These are phyloP conservation scores for Syngnathus rostellatus DNA, from an alignment of 2,797 vertebrate genomes.

Conservation along the genomic window DNA sequence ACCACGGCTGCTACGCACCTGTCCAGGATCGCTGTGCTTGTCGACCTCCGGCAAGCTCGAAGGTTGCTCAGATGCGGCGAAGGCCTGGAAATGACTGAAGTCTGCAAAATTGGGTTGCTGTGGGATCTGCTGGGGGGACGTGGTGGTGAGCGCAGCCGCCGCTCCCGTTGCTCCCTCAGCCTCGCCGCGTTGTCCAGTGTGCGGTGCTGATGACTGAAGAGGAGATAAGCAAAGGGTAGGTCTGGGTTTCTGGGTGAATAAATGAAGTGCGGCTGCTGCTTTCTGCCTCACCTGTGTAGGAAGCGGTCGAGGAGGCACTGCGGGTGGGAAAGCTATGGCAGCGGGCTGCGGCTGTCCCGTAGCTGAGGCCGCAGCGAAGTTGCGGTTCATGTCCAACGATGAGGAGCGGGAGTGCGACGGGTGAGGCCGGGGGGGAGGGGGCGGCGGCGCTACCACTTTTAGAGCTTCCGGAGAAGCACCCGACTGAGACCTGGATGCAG, in stretches of 20 bases:
- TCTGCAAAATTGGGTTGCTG: constrained; percentile 99
- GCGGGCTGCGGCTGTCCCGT: constrained; percentile 79
- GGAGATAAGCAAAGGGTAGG: neutral
- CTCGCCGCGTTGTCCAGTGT: constrained; percentile 79
- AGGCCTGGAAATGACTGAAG: constrained; percentile 95
- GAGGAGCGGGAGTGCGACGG: constrained; percentile 93
- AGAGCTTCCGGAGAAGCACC: constrained; percentile 85
- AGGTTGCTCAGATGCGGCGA: constrained; percentile 73
- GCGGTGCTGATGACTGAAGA: constrained; percentile 71
- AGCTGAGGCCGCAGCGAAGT: constrained; percentile 72
- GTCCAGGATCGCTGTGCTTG: constrained; percentile 75
- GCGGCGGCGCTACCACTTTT: constrained; percentile 83
- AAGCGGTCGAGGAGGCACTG: constrained; percentile 92
- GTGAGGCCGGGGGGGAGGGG: constrained; percentile 89
- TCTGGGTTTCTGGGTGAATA: neutral
- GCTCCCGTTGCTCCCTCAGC: constrained; percentile 69
- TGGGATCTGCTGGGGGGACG: constrained; percentile 94
- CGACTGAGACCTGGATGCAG: constrained; percentile 82
- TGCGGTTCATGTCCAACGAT: constrained; percentile 95
- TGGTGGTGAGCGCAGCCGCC: constrained; percentile 63
- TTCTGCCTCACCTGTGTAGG: constrained; percentile 80
- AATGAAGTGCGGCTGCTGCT: neutral
- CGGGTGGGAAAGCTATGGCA: constrained; percentile 84
- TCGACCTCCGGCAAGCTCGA: constrained; percentile 80
- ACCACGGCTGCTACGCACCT: constrained; percentile 57